Percentiles rank a stretch among this genome's conserved stretches.
phyloP scores from a whole-genome alignment of 2,888 invertebrate genomes.

The Melitaea athalia region DNA sequence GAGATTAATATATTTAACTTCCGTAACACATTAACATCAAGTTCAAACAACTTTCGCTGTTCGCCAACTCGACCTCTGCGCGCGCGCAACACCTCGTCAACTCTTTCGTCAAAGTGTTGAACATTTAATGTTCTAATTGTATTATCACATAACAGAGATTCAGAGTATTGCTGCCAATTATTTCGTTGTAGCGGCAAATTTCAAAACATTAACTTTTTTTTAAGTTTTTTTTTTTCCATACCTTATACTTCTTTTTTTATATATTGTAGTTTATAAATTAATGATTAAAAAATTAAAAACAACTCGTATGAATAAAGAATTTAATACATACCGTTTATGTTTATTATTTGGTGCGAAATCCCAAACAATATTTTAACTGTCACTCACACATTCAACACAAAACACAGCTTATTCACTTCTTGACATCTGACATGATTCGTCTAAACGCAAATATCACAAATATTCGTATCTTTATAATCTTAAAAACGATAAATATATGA shows the following conservation, averaged over 20 bases:
- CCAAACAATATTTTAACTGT: slow-evolving; percentile 78
- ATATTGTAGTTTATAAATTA: neutral
- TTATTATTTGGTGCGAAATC: slow-evolving; percentile 71
- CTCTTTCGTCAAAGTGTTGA: slow-evolving; percentile 3
- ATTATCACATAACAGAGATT: too few species aligned
- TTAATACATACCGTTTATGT: slow-evolving; percentile 75
- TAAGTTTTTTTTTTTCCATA: neutral
- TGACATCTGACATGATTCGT: slow-evolving; percentile 79
- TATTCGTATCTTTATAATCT: slow-evolving; percentile 63
- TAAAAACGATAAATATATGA: slow-evolving; percentile 60
- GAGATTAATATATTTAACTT: slow-evolving; percentile 52
- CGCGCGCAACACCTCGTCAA: slow-evolving; percentile 44
- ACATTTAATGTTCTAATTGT: slow-evolving; percentile 7
- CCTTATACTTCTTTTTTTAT: neutral
- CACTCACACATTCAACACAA: slow-evolving; percentile 77
- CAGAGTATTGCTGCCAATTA: neutral
- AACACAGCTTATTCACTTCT: slow-evolving; percentile 77
- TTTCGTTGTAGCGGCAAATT: neutral
- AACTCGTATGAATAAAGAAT: slow-evolving; percentile 41
- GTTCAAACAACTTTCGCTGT: slow-evolving; percentile 78
- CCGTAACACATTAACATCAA: slow-evolving; percentile 70
- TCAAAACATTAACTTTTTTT: neutral
- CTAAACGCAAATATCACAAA: slow-evolving; percentile 59
- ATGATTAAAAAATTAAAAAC: slow-evolving; percentile 16
- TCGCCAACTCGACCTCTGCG: slow-evolving; percentile 44